A percentile compares a stretch with the other conserved stretches of the same genome.
phyloP scores from a whole-genome alignment of 2,113 vertebrate genomes.

The Octodon degus region DNA sequence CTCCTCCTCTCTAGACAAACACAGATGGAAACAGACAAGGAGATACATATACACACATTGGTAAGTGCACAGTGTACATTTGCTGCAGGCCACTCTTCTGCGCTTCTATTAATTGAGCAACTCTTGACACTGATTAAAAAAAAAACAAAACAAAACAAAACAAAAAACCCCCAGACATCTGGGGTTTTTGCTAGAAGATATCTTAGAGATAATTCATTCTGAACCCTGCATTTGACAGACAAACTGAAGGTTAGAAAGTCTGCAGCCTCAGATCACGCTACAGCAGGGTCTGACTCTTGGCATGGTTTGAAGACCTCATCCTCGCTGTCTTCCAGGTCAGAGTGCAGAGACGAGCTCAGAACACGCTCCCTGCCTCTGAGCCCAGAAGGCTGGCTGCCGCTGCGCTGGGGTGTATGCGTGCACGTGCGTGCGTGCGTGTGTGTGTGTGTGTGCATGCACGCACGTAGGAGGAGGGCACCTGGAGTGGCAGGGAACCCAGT shows the following conservation, averaged over 20 bases:
- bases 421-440: background rate
- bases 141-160: background rate
- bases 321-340: background rate
- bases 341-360: background rate
- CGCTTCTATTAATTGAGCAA: background rate
- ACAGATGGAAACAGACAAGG: no score
- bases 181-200: background rate
- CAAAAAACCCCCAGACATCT: background rate
- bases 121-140: background rate
- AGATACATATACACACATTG: accelerated
- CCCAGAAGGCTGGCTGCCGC: no score
- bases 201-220: background rate
- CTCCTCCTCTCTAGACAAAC: background rate
- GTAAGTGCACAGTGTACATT: background rate
- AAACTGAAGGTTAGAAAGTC: background rate
- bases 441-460: accelerated
- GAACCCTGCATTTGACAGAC: background rate
- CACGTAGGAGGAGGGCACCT: accelerated
- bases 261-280: no score
- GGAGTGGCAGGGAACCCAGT: accelerated
- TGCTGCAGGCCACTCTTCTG: background rate
- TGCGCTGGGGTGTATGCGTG: no score
- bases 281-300: background rate
- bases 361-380: accelerated
- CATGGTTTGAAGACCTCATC: no score